Conservation (phyloP, 2,113 vertebrate species). For the Scophthalmus maximus region DNA sequence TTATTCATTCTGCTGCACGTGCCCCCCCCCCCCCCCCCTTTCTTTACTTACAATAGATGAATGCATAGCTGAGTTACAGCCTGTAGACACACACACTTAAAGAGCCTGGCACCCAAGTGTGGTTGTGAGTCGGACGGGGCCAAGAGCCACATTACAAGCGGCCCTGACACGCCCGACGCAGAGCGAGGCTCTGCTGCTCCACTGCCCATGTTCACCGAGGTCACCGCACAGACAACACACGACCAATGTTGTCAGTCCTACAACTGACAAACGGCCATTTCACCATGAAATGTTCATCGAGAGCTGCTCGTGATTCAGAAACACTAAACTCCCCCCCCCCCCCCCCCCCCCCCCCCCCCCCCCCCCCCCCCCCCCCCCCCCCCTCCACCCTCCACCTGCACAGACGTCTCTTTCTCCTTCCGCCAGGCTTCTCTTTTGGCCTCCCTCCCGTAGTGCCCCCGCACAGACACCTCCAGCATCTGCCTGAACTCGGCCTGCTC, state of each 20-base stretch:
- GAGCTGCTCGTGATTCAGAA: slow-evolving; percentile 41
- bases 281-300: slow-evolving; percentile 52
- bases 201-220: slow-evolving; percentile 29
- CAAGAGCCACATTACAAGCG: slow-evolving; percentile 56
- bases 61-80: slow-evolving; percentile 36
- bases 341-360: slow-evolving; percentile 60
- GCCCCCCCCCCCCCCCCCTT: too few species aligned
- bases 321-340: slow-evolving; percentile 56
- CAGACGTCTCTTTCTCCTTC: slow-evolving; percentile 39
- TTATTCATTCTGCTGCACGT: neutral
- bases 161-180: slow-evolving; percentile 34
- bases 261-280: slow-evolving; percentile 51
- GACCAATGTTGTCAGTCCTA: too few species aligned
- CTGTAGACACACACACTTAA: slow-evolving; percentile 33
- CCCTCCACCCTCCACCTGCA: slow-evolving; percentile 62
- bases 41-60: slow-evolving; percentile 6
- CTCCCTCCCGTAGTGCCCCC: slow-evolving; percentile 30
- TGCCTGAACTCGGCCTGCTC: slow-evolving; percentile 39
- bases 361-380: slow-evolving; percentile 58
- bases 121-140: slow-evolving; percentile 59
- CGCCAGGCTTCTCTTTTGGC: slow-evolving; percentile 40
- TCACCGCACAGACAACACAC: slow-evolving; percentile 9
- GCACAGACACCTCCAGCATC: slow-evolving; percentile 44
- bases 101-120: slow-evolving; percentile 45
- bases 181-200: slow-evolving; percentile 26